These are phyloP conservation scores for Drosophila triauraria DNA, from an alignment of 1,140 invertebrate species.

Conservation along the genomic window DNA sequence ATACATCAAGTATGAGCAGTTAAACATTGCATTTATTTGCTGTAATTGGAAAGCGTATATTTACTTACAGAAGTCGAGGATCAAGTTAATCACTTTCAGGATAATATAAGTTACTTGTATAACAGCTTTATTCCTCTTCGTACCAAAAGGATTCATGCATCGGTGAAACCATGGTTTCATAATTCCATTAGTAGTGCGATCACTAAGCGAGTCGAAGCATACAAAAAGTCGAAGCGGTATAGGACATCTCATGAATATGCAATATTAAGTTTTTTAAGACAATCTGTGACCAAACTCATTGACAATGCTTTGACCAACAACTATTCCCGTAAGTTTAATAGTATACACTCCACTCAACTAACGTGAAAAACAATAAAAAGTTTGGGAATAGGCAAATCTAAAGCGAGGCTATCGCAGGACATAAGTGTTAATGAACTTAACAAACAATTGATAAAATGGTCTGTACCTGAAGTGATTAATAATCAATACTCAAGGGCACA, in stretches of 20 bases:
- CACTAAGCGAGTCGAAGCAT: neutral
- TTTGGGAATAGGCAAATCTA: neutral
- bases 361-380: neutral
- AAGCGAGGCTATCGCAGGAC: neutral
- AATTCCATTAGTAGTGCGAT: too few species aligned
- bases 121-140: too few species aligned
- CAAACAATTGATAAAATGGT: neutral
- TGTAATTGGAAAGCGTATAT: too few species aligned
- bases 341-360: neutral
- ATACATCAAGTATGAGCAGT: too few species aligned
- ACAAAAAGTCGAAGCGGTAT: neutral
- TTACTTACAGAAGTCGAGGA: too few species aligned
- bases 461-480: neutral
- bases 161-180: too few species aligned
- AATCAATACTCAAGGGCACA: neutral
- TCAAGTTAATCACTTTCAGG: too few species aligned
- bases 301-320: neutral
- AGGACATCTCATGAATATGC: neutral
- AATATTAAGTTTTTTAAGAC: too few species aligned
- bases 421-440: neutral
- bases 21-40: too few species aligned
- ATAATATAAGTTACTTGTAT: too few species aligned
- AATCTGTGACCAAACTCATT: too few species aligned
- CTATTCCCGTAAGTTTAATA: neutral
- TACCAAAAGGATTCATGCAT: too few species aligned